Base-by-base conservation (phyloP, 30 jellyfish, hydroid and myxozoan species). In the Aurelia aurita region DNA sequence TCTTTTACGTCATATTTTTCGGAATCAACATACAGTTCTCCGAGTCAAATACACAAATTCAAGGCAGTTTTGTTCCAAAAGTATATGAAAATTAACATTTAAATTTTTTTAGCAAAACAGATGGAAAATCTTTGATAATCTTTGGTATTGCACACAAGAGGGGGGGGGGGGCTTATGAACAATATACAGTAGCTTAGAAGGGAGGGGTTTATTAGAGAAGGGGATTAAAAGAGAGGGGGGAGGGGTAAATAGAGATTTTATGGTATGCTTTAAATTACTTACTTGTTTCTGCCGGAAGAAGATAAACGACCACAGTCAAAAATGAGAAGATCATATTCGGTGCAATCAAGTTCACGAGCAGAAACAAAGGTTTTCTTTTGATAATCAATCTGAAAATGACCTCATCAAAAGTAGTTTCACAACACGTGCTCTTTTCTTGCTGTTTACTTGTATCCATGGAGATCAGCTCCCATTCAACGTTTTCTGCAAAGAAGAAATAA, bases 321-420 rank as follows among this genome's bases (percentile, higher is more conserved):
- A 73, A 79, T 0, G 93, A 82, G 66, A 93, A 89, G 25, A 93
- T 87, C 77, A 72, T 60, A 74, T 87, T 93, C 27, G 98, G 98
- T 3, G 90, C 75, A 12, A 93, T 70, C 54, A 93, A 90, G 57
- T 87, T 93, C 46, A 88, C 35, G 34, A 93, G 44, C 29, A 82
- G 84, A 53, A 89, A 87, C 53, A 93, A 77, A 34, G 98, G 97
- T 46, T 93, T 93, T 58, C 98, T 58, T 63, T 88, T 88, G 81
- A 93, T 81, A 10, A 72, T 63, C 58, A 93, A 44, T 5, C 86
- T 88, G 72, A 46, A 93, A 27, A 80, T 55, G 61, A 88, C 96
- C 14, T 73, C 94, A n/a, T 93, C 85, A 47, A 61, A 83, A 10
- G 90, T 65, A 34, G 35, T 66, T 12, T 54, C 77, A 15, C 96